Percentiles rank a stretch among this genome's conserved stretches.
Evolutionary conservation across 2,797 vertebrate species (phyloP).

Genomic region (Acanthopagrus latus): DNA sequence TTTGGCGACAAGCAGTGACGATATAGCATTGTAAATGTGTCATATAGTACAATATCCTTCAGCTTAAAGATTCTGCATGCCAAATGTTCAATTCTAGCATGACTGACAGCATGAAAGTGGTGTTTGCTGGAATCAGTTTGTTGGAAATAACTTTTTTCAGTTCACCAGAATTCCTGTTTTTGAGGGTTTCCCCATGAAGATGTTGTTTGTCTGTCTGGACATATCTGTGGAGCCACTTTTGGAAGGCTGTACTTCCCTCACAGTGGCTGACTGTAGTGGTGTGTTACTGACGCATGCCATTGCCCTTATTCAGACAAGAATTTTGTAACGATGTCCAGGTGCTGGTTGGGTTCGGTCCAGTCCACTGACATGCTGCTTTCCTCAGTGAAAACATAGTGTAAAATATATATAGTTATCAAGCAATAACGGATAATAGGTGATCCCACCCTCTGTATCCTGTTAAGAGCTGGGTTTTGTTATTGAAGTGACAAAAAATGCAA

Average conservation of each 20-base stretch:
- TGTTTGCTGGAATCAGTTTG: not conserved
- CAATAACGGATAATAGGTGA: too few relatives aligned
- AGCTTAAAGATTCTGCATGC: not conserved
- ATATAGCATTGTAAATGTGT: conserved; percentile 15
- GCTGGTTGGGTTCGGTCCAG: too few relatives aligned
- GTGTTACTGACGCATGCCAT: not conserved
- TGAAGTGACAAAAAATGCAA: too few relatives aligned
- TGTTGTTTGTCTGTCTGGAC: not conserved
- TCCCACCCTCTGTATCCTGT: too few relatives aligned
- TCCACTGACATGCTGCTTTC: too few relatives aligned
- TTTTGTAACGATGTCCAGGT: too few relatives aligned
- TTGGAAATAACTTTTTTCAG: not conserved
- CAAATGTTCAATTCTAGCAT: not conserved
- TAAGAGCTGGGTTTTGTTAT: too few relatives aligned
- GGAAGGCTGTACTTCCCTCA: conserved; percentile 13
- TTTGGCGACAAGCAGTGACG: not conserved
- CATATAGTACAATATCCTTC: conserved; percentile 1
- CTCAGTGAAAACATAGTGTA: not conserved
- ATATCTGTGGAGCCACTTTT: not conserved
- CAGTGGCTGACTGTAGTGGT: not conserved
- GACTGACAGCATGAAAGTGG: not conserved
- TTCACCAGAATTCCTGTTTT: not conserved
- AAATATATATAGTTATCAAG: too few relatives aligned
- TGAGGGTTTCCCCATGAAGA: not conserved
- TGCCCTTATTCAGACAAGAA: too few relatives aligned